Evolutionary conservation across 2,888 invertebrate genomes (phyloP).

Genomic region (Priocnemis perturbator): DNA sequence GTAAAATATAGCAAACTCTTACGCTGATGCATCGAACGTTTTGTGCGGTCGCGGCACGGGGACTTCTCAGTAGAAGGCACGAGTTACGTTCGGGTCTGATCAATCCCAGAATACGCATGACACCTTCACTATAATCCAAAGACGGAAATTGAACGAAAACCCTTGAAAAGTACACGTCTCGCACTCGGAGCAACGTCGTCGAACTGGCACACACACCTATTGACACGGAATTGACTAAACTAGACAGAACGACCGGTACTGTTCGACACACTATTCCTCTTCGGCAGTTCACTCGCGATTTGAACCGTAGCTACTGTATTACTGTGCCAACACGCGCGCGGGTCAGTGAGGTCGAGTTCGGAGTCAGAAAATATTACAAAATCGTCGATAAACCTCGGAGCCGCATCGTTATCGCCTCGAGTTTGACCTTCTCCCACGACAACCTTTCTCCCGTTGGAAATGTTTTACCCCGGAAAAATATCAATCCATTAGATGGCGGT

Average conservation of each 20-base stretch:
- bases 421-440: conserved; percentile 28
- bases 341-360: conserved; percentile 44
- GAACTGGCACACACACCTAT: too few species aligned
- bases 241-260: background rate
- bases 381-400: conserved; percentile 58
- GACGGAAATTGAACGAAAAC: background rate
- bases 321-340: conserved; percentile 28
- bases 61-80: conserved; percentile 25
- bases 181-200: too few species aligned
- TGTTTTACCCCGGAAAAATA: conserved; percentile 23
- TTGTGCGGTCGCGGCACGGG: conserved; percentile 1
- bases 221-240: too few species aligned
- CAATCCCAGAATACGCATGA: conserved; percentile 55
- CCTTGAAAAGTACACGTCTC: too few species aligned
- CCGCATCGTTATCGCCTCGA: conserved; percentile 38
- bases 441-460: conserved; percentile 6
- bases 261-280: conserved; percentile 12
- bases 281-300: too few species aligned
- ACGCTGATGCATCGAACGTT: conserved; percentile 47
- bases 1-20: conserved; percentile 30
- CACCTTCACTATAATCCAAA: conserved; percentile 23
- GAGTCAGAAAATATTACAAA: conserved; percentile 59
- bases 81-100: conserved; percentile 39
- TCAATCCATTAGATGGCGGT: background rate
- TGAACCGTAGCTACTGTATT: conserved; percentile 18